Conservation (phyloP, 2,888 invertebrate species). For the Cataglyphis rosenhaueri region DNA sequence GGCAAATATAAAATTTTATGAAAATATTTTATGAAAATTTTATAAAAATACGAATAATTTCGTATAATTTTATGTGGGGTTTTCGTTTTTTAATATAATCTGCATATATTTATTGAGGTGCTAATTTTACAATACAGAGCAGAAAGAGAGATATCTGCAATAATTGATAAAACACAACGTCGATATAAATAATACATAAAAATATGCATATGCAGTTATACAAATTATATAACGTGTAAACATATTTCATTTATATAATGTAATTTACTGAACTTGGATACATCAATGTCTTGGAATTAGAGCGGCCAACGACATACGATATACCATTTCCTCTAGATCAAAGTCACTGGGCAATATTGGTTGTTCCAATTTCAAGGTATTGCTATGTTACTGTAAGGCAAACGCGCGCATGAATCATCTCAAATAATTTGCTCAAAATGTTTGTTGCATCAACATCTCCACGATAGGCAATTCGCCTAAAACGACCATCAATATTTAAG, state of each 20-base stretch:
- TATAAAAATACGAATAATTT: background rate
- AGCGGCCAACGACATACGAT: constrained; percentile 36
- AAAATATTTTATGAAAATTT: too few species aligned
- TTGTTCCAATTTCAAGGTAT: constrained; percentile 46
- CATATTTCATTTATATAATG: constrained; percentile 18
- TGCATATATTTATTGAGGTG: background rate
- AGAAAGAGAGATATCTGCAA: background rate
- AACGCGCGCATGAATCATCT: constrained; percentile 31
- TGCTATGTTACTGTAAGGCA: constrained; percentile 19
- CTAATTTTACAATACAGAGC: background rate
- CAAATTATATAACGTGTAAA: background rate
- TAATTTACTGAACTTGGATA: constrained; percentile 15
- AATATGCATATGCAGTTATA: background rate
- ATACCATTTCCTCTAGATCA: constrained; percentile 42
- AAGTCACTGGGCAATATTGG: constrained; percentile 35
- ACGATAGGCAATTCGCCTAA: constrained; percentile 22
- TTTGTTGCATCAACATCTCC: constrained; percentile 34
- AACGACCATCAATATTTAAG: constrained; percentile 22
- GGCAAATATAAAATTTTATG: background rate
- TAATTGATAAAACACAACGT: background rate
- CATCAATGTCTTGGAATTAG: constrained; percentile 46
- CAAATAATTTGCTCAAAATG: constrained; percentile 41
- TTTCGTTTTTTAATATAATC: background rate
- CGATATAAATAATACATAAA: background rate
- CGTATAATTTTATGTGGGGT: background rate